Base-by-base conservation (phyloP, 1,140 invertebrate genomes). In the Bombus difficillimus region DNA sequence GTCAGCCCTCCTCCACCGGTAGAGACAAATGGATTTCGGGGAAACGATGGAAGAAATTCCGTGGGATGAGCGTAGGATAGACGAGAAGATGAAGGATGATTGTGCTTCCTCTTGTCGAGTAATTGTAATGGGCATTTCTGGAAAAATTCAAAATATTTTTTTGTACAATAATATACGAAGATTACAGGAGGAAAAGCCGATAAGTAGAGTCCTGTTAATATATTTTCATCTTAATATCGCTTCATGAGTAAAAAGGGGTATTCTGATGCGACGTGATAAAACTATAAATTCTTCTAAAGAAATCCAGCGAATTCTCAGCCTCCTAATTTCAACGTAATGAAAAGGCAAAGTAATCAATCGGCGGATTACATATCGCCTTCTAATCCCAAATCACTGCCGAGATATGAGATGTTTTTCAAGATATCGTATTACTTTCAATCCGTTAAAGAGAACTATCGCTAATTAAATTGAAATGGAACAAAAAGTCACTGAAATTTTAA, bases 11-110 rank as follows among this genome's bases (percentile, higher is more conserved):
- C 75, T 1, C 32, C 32, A 28, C 15, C 8, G 34, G 72, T 37
- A 32, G 69, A 90, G 84, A 90, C 71, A 79, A 85, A 87, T 88
- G 88, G 81, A 71, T 81, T 59, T 66, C 78, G 34, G 73, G 25
- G 37, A 72, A 75, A 82, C 79, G 72, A 83, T 78, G 62, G 66
- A 66, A 68, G 84, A 57, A 83, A 81, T 12, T 15, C 32, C 22
- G n/a, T 66, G 53, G 18, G 68, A 59, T 43, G 9, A 12, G 22
- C 59, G 13, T 66, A 85, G 75, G 43, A 53, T 53, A 53, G 47
- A 53, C 18, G 47, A 53, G 47, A 53, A 53, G 47, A 76, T 39
- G 15, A 71, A 32, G 73, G 1, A 62, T 18, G 64, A 12, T 57
- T 28, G 64, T 22, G 64, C 43, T 68, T 25, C 6, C 15, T 53